Percentiles rank a stretch among this genome's conserved stretches.
phyloP scores from a whole-genome alignment of 2,113 vertebrate species.

The Perca schrenkii region DNA sequence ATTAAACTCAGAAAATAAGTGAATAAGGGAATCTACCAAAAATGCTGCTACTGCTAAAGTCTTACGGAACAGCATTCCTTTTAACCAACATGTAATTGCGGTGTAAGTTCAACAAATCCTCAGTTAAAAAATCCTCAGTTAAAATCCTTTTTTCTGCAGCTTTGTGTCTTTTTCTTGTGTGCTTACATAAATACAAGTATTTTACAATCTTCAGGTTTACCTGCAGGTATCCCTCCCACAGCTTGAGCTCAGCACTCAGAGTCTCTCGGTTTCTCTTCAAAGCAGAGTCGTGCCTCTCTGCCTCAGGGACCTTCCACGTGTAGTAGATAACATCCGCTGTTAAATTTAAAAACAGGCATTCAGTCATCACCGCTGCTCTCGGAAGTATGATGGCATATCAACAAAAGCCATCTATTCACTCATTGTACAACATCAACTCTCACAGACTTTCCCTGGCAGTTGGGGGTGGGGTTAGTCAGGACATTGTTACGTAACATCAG shows the following conservation, averaged over 20 bases:
- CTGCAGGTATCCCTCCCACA: constrained; percentile 84
- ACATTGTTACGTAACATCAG: neutral
- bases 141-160: neutral
- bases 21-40: too few species aligned
- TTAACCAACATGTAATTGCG: neutral
- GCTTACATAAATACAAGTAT: too few species aligned
- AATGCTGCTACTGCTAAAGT: neutral
- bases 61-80: neutral
- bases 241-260: constrained; percentile 68
- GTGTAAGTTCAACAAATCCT: neutral
- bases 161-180: neutral
- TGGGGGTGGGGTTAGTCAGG: neutral
- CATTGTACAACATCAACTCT: neutral
- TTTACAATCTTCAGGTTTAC: constrained; percentile 34
- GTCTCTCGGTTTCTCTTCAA: constrained; percentile 73
- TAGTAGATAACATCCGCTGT: constrained; percentile 74
- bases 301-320: constrained; percentile 71
- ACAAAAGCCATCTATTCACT: too few species aligned
- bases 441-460: neutral
- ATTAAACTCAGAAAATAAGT: too few species aligned
- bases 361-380: neutral
- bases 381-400: neutral
- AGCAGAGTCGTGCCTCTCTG: constrained; percentile 81
- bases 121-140: too few species aligned
- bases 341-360: constrained; percentile 5